These are phyloP conservation scores for Leucophora obtusa DNA, from an alignment of 2,888 invertebrate genomes.

Conservation along the genomic window DNA sequence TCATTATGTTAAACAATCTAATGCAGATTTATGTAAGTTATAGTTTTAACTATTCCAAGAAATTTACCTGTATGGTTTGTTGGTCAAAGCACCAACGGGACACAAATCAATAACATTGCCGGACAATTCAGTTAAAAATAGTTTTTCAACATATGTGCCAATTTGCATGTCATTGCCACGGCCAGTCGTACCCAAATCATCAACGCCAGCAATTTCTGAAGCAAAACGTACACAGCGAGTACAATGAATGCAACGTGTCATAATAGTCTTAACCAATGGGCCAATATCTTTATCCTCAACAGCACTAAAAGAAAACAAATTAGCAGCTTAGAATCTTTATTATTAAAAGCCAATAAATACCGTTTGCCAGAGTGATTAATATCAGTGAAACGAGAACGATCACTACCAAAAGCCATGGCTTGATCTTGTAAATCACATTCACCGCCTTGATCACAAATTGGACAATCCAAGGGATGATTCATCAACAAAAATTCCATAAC, in stretches of 20 bases:
- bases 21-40: too few relatives aligned
- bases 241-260: constrained; percentile 99
- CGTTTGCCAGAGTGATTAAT: constrained; percentile 94
- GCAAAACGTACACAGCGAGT: constrained; percentile 99
- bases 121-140: constrained; percentile 97
- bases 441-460: constrained; percentile 99
- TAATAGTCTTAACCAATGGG: constrained; percentile 97
- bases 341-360: constrained; percentile 77
- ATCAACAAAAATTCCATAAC: constrained; percentile 99
- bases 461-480: constrained; percentile 99
- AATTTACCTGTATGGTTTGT: constrained; percentile 90
- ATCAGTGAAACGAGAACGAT: constrained; percentile 94
- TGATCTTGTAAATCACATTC: constrained; percentile 98
- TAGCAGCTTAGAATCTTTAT: background rate
- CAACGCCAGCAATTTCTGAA: constrained; percentile 99
- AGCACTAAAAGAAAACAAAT: constrained; percentile 82
- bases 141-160: constrained; percentile 98
- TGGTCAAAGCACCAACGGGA: constrained; percentile 98
- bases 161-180: constrained; percentile 98
- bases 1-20: too few relatives aligned
- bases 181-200: constrained; percentile 96
- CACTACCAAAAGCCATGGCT: constrained; percentile 99
- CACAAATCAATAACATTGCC: constrained; percentile 99
- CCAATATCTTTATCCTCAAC: constrained; percentile 99
- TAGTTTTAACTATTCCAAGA: too few relatives aligned